Conservation (phyloP, 2,797 vertebrate species). For the Vireo griseus region DNA sequence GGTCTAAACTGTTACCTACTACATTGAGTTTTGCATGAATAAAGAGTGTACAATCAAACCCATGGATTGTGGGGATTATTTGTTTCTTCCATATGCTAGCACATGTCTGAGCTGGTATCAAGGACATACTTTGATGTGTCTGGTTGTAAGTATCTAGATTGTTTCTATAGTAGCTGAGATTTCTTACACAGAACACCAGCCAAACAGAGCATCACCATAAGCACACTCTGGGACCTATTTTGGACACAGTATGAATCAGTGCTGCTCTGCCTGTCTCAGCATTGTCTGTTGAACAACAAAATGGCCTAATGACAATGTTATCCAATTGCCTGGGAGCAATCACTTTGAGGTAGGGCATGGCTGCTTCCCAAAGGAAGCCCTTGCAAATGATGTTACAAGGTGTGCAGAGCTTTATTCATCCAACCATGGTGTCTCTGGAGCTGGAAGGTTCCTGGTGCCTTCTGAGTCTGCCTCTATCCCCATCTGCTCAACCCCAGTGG, state of each 20-base stretch:
- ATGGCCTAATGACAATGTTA: background rate
- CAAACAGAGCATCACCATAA: background rate
- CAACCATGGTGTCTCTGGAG: rapidly evolving
- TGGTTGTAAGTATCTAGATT: background rate
- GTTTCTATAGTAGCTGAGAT: background rate
- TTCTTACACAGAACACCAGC: background rate
- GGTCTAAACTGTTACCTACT: background rate
- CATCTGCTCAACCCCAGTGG: background rate
- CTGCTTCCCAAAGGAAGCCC: background rate
- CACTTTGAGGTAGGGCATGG: background rate
- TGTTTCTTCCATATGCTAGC: background rate
- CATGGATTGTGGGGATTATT: background rate
- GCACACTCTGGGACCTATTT: background rate
- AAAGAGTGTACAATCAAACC: background rate
- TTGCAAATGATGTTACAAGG: background rate
- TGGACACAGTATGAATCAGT: background rate
- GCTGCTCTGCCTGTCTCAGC: background rate
- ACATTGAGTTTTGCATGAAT: background rate
- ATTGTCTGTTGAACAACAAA: background rate
- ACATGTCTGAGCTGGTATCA: background rate
- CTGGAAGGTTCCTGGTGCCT: background rate
- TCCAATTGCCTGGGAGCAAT: background rate
- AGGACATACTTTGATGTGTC: background rate
- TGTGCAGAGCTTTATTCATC: background rate
- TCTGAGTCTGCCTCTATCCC: background rate